phyloP scores from a whole-genome alignment of 2,797 vertebrate genomes.

The Loriculus beryllinus region DNA sequence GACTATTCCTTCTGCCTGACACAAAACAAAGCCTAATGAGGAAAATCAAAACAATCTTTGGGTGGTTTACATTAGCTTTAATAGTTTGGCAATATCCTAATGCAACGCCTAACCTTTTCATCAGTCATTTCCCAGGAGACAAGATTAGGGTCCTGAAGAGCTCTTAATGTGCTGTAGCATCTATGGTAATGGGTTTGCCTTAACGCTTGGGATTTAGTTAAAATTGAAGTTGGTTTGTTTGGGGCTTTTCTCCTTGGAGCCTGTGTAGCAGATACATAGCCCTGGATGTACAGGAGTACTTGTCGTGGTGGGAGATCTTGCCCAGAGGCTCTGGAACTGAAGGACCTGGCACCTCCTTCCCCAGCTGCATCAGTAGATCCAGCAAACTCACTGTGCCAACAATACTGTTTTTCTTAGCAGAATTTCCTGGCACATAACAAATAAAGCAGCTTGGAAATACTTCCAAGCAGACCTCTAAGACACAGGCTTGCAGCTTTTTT shows the following conservation, averaged over 20 bases:
- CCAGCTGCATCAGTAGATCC: background rate
- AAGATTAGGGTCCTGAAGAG: background rate
- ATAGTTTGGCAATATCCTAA: background rate
- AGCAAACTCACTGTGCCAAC: background rate
- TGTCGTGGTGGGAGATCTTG: background rate
- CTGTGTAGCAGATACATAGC: background rate
- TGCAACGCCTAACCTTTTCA: background rate
- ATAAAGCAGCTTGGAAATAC: background rate
- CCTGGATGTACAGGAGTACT: background rate
- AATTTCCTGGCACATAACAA: background rate
- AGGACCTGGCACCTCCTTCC: background rate
- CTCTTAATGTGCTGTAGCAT: background rate
- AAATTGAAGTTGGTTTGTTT: background rate
- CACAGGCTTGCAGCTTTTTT: background rate
- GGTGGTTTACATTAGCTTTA: background rate
- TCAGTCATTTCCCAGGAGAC: constrained; percentile 6
- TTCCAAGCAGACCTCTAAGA: constrained; percentile 15
- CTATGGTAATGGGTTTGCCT: background rate
- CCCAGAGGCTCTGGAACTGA: background rate
- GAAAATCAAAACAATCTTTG: background rate
- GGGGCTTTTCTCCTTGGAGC: background rate
- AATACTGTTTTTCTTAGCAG: background rate
- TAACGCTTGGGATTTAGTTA: background rate
- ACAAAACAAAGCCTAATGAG: constrained; percentile 10
- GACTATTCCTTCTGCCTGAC: constrained; percentile 1